These are phyloP conservation scores for Mastomys natalensis DNA, from an alignment of 2,113 vertebrate genomes.

Conservation along the genomic window DNA sequence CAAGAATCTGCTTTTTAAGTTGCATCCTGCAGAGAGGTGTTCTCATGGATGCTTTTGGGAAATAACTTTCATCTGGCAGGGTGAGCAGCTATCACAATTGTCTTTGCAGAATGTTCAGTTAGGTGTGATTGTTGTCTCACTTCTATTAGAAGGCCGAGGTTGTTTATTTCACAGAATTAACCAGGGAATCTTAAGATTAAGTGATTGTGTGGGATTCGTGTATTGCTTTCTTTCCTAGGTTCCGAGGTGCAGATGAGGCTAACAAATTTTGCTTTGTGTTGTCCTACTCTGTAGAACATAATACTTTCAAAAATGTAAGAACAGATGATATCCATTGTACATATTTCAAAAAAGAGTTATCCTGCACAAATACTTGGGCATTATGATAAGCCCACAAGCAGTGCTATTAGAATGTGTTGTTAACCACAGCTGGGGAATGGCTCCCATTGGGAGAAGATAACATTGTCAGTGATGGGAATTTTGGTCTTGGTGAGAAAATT, in stretches of 20 bases:
- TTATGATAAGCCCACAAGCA: neutral
- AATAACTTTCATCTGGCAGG: slow-evolving; percentile 36
- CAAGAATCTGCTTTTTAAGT: slow-evolving; percentile 9
- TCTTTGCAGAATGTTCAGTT: slow-evolving; percentile 6
- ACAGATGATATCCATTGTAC: neutral
- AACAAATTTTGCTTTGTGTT: neutral
- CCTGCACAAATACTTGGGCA: neutral
- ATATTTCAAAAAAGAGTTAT: neutral
- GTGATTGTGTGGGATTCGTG: neutral
- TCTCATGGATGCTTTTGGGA: slow-evolving; percentile 32
- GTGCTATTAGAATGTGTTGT: neutral
- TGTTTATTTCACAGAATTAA: neutral
- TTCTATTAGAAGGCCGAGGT: neutral
- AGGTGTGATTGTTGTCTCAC: neutral
- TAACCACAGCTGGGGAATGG: neutral
- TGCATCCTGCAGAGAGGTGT: neutral
- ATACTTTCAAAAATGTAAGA: neutral
- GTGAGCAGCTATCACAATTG: neutral
- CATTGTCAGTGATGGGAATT: neutral
- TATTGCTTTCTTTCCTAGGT: neutral
- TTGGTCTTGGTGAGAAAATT: neutral
- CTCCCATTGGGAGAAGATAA: neutral
- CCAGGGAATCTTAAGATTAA: neutral
- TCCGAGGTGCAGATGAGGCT: neutral
- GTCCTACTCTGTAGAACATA: neutral